Percentiles rank a stretch among this genome's conserved stretches.
These are phyloP conservation scores for Brevipalpus yothersi DNA, from an alignment of 1,140 invertebrate genomes.

Conservation along the genomic window DNA sequence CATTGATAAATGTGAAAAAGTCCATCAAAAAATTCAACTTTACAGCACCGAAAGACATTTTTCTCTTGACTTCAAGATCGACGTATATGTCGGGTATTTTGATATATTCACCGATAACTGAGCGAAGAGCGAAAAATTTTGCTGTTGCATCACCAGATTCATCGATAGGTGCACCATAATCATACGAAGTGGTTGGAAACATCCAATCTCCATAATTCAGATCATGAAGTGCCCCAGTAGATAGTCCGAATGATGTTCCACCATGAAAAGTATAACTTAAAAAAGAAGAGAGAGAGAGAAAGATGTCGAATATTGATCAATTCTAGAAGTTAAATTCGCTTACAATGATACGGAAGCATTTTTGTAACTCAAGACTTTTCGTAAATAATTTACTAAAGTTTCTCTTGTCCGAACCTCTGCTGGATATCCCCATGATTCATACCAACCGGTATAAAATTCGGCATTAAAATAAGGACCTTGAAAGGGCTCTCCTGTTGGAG, in stretches of 20 bases:
- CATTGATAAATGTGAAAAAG: neutral
- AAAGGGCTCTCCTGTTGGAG: constrained; percentile 11
- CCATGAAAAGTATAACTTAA: constrained; percentile 11
- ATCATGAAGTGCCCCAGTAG: constrained; percentile 14
- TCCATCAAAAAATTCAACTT: neutral
- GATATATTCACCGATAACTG: constrained; percentile 15
- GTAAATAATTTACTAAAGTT: too few species aligned
- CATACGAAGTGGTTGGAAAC: constrained; percentile 23
- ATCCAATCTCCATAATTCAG: neutral
- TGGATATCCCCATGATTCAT: constrained; percentile 32
- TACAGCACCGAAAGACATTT: neutral
- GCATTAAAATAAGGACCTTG: constrained; percentile 56
- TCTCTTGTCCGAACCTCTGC: too few species aligned
- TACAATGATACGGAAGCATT: constrained; percentile 18
- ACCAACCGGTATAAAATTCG: constrained; percentile 59
- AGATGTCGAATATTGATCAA: neutral
- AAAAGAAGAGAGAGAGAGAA: neutral
- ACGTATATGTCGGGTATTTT: too few species aligned
- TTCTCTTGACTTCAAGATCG: neutral
- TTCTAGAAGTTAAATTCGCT: neutral
- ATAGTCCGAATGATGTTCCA: constrained; percentile 11
- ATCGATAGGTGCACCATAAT: constrained; percentile 25
- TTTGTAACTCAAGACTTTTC: constrained; percentile 12
- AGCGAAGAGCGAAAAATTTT: constrained; percentile 21
- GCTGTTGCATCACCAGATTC: constrained; percentile 24